Percentiles rank a stretch among this genome's conserved stretches.
Conservation (phyloP, 2,888 invertebrate species). For the Melolontha melolontha region DNA sequence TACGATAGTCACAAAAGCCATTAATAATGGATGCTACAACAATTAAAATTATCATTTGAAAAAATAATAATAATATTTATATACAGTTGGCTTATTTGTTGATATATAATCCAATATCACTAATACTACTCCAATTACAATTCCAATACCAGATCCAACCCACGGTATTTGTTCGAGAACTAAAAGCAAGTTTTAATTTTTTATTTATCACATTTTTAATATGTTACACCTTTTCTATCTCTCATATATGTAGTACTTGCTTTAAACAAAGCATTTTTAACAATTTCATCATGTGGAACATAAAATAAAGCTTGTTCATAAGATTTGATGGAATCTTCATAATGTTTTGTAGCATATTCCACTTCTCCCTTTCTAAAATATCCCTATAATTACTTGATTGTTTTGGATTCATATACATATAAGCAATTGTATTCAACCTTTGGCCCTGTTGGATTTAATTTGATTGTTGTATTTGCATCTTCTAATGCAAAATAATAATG, state of each 20-base stretch:
- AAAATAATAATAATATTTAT: constrained; percentile 53
- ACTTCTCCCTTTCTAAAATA: constrained; percentile 81
- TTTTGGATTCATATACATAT: constrained; percentile 8
- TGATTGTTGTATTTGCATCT: constrained; percentile 82
- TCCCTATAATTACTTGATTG: constrained; percentile 66
- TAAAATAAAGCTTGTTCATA: constrained; percentile 76
- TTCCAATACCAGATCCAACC: constrained; percentile 80
- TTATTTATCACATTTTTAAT: constrained; percentile 24
- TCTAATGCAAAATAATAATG: constrained; percentile 82
- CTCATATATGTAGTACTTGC: constrained; percentile 55
- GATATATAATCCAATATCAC: constrained; percentile 77
- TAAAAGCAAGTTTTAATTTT: constrained; percentile 54
- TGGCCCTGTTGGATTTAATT: constrained; percentile 81
- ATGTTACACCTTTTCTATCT: constrained; percentile 28
- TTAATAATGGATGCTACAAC: constrained; percentile 76
- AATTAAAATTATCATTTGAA: not conserved
- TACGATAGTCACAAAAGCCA: constrained; percentile 77
- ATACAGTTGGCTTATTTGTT: constrained; percentile 75
- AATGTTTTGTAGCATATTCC: constrained; percentile 75
- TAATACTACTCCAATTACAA: constrained; percentile 76
- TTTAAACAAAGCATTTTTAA: constrained; percentile 73
- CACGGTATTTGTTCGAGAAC: constrained; percentile 79
- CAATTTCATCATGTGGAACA: constrained; percentile 75
- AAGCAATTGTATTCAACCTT: constrained; percentile 69
- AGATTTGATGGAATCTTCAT: constrained; percentile 76